Evolutionary conservation across 2,113 vertebrate species (phyloP).

Genomic region (Lagopus muta): DNA sequence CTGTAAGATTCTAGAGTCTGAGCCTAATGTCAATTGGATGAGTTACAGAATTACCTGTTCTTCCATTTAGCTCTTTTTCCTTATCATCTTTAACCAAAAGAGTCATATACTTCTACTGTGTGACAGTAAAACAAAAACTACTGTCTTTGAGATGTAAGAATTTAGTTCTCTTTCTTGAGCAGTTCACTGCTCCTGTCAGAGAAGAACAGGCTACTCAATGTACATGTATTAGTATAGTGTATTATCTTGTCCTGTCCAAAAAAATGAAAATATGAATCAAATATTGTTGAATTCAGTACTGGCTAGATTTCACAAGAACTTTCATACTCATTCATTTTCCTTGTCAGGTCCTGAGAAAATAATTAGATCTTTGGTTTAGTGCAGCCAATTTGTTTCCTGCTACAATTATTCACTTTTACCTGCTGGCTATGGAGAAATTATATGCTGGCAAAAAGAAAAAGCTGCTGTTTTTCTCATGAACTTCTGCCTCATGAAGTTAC

Average conservation of each 20-base stretch:
- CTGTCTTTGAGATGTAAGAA: neutral
- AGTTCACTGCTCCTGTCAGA: neutral
- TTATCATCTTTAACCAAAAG: neutral
- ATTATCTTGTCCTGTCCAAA: conserved; percentile 28
- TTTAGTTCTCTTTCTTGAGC: neutral
- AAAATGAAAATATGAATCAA: conserved; percentile 21
- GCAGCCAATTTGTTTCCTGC: conserved; percentile 48
- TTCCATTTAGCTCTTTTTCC: neutral
- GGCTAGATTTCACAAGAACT: conserved; percentile 41
- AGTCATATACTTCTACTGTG: neutral
- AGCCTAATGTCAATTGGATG: neutral
- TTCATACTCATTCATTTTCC: conserved; percentile 44
- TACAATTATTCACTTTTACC: conserved; percentile 17
- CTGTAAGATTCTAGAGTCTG: neutral
- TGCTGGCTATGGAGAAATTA: neutral
- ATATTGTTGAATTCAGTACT: neutral
- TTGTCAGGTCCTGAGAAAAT: conserved; percentile 58
- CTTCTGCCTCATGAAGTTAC: neutral
- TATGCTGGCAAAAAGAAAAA: neutral
- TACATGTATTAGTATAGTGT: neutral
- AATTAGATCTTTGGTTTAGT: conserved; percentile 51
- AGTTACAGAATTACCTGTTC: neutral
- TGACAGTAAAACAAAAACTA: neutral
- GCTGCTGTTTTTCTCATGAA: neutral
- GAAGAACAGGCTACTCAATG: neutral